Evolutionary conservation across 2,797 vertebrate species (phyloP), one percentile per base, ranked within the genome.

Genomic region (Peromyscus melanophrys): DNA sequence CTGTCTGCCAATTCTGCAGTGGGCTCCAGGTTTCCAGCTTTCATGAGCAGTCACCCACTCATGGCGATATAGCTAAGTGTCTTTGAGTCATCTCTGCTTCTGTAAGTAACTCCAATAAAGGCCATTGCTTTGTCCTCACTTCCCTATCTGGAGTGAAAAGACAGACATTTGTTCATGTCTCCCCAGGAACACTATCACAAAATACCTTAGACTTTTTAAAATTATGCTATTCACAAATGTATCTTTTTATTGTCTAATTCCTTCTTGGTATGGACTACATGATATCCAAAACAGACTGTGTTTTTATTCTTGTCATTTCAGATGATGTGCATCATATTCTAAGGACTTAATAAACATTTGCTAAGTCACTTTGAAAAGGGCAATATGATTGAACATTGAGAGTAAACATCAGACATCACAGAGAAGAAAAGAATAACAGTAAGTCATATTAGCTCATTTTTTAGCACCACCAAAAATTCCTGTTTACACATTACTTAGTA

Each of bases 281-380:
- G 17, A 59, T 23, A 93, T 4, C 34, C 67, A 89, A 90, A n/a
- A 89, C 13, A n/a, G 49, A 90, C 49, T 85, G 10, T 63, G 37
- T 13, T 93, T 93, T 81, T 29, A 69, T 25, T 95, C 27, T 92
- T 67, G 14, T 84, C 63, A 9, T 43, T 95, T 84, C 65, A 90
- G 76, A 87, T 93, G 93, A 87, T 82, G n/a, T 88, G 4, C 49
- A 10, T 52, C 52, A 95, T 34, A 61, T 93, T 55, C 27, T 82
- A 94, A 92, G 13, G 29, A 82, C 40, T 89, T 80, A 84, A 40
- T 92, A 91, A 89, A 87, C 19, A 92, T 67, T 96, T 94, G 63
- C 46, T 92, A 94, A 96, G 65, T 43, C 37, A 81, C 59, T 81
- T 83, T 95, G 78, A 80, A 77, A 94, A 93, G 77, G 59, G 40